phyloP scores from a whole-genome alignment of 1,140 invertebrate genomes.

The Achroia grisella region DNA sequence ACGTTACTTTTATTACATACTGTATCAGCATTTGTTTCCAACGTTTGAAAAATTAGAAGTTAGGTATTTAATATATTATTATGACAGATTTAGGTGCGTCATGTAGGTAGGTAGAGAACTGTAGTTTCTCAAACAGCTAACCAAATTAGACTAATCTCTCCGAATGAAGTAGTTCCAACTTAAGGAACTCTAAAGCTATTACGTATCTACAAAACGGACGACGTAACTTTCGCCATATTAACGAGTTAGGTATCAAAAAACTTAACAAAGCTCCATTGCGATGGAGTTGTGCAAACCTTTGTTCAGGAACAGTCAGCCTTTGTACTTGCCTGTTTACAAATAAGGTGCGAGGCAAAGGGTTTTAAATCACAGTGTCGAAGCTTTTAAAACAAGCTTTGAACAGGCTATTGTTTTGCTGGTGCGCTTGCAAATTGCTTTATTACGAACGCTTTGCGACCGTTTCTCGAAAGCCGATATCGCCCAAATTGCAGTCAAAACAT shows the following conservation, averaged over 20 bases:
- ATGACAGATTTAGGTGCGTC: no score
- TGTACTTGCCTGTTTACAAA: slow-evolving; percentile 68
- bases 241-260: slow-evolving; percentile 20
- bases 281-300: slow-evolving; percentile 59
- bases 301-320: slow-evolving; percentile 56
- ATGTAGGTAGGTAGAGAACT: no score
- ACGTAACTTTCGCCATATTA: slow-evolving; percentile 42
- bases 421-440: slow-evolving; percentile 69
- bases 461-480: slow-evolving; percentile 61
- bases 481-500: slow-evolving; percentile 66
- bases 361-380: slow-evolving; percentile 71
- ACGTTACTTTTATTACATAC: no score
- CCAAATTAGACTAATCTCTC: no score
- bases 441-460: slow-evolving; percentile 41
- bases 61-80: no score
- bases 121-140: no score
- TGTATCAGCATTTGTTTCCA: no score
- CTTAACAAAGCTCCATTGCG: slow-evolving; percentile 51
- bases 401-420: slow-evolving; percentile 64
- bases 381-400: slow-evolving; percentile 70
- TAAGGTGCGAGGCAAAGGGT: slow-evolving; percentile 67
- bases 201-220: background rate
- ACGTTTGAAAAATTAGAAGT: no score
- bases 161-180: no score
- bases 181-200: no score